Percentiles rank a stretch among this genome's conserved stretches.
These are phyloP conservation scores for Macrophya annulata DNA, from an alignment of 2,888 invertebrate species.

Conservation along the genomic window DNA sequence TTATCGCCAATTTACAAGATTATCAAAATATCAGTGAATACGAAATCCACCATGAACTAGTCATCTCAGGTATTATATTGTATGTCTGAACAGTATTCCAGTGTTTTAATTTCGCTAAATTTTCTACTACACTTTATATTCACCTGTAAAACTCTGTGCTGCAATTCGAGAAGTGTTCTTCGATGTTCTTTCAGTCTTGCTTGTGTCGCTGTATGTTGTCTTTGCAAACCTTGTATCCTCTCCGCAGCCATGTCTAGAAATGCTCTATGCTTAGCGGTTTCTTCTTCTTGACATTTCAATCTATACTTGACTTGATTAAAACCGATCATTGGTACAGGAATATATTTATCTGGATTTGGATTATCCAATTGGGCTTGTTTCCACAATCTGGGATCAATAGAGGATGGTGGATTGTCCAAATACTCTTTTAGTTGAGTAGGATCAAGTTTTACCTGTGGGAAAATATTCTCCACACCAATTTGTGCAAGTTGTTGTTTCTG, in stretches of 20 bases:
- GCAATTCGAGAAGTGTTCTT: conserved; percentile 89
- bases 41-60: neutral
- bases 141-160: conserved; percentile 92
- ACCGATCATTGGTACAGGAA: conserved; percentile 97
- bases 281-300: conserved; percentile 91
- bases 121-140: conserved; percentile 2
- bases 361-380: conserved; percentile 97
- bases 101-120: neutral
- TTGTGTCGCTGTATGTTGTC: conserved; percentile 90
- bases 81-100: neutral
- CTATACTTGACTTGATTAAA: conserved; percentile 91
- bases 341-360: conserved; percentile 93
- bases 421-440: conserved; percentile 93
- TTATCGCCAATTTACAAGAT: neutral
- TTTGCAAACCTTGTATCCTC: conserved; percentile 89
- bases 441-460: conserved; percentile 88
- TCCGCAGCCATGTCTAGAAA: conserved; percentile 90
- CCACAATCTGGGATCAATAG: conserved; percentile 97
- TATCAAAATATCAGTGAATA: neutral
- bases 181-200: conserved; percentile 92
- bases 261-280: conserved; percentile 90
- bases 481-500: conserved; percentile 88
- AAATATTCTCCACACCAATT: conserved; percentile 87
- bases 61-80: too few species aligned
- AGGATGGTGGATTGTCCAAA: conserved; percentile 93